Conservation (phyloP, 2,797 vertebrate species). For the Pogoniulus pusillus region DNA sequence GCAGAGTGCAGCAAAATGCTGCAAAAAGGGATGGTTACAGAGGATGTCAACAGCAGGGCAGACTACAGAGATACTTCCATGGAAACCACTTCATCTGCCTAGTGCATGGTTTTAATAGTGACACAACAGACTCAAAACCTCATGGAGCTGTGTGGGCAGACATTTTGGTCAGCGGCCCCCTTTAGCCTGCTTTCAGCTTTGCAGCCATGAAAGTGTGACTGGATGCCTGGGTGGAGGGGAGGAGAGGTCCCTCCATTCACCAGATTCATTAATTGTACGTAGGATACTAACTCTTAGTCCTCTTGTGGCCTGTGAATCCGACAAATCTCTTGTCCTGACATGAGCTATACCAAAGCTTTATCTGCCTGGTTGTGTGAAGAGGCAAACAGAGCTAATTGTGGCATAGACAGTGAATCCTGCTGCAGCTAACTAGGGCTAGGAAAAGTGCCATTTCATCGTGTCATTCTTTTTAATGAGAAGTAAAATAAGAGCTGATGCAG, state of each 20-base stretch:
- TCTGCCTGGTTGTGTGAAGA: background rate
- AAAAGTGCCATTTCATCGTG: background rate
- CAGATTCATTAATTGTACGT: background rate
- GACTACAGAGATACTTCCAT: background rate
- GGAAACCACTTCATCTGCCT: background rate
- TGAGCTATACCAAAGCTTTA: background rate
- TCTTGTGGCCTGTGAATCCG: background rate
- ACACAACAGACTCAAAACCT: background rate
- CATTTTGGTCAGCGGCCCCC: background rate
- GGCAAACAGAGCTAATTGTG: background rate
- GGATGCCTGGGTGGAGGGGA: background rate
- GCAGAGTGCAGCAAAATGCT: background rate
- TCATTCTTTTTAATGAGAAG: slow-evolving; percentile 28
- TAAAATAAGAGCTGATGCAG: slow-evolving; percentile 19
- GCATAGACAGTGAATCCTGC: background rate
- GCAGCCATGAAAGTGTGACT: rapidly evolving
- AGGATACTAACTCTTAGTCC: background rate
- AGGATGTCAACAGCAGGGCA: background rate
- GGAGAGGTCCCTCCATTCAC: background rate
- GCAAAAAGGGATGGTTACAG: background rate
- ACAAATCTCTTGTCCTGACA: background rate
- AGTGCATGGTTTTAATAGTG: background rate
- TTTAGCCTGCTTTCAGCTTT: background rate
- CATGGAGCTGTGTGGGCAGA: rapidly evolving
- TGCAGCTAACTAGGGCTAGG: background rate